phyloP scores from a whole-genome alignment of 2,797 vertebrate species.

The Sebastes ruberrimus region DNA sequence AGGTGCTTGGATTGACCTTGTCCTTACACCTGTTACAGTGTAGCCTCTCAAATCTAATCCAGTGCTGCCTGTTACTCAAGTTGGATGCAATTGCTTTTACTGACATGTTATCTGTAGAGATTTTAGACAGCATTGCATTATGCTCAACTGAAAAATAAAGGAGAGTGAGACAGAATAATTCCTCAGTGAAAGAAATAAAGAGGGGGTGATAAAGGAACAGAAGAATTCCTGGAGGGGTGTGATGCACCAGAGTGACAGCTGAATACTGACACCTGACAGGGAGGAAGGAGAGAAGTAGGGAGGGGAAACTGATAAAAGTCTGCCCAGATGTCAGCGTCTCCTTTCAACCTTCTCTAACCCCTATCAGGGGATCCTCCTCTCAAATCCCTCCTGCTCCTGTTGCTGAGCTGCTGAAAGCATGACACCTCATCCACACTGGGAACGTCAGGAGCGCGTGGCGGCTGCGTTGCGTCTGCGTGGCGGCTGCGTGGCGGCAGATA shows the following conservation, averaged over 20 bases:
- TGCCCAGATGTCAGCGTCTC: not conserved
- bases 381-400: not conserved
- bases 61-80: not conserved
- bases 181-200: not conserved
- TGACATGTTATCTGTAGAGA: not conserved
- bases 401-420: not conserved
- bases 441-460: too few species aligned
- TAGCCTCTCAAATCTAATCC: not conserved
- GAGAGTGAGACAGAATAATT: not conserved
- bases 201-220: not conserved
- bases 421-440: not conserved
- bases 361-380: not conserved
- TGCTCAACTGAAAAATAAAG: not conserved
- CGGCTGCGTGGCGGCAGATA: too few species aligned
- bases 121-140: not conserved
- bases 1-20: not conserved
- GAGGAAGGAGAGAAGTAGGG: not conserved
- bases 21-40: not conserved
- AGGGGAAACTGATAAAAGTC: constrained; percentile 12
- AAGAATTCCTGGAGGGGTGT: not conserved
- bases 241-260: not conserved
- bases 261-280: not conserved
- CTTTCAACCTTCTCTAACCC: not conserved
- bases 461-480: too few species aligned
- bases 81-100: not conserved